Base-by-base conservation (phyloP, 2,888 invertebrate genomes). In the Pyrrhosoma nymphula region DNA sequence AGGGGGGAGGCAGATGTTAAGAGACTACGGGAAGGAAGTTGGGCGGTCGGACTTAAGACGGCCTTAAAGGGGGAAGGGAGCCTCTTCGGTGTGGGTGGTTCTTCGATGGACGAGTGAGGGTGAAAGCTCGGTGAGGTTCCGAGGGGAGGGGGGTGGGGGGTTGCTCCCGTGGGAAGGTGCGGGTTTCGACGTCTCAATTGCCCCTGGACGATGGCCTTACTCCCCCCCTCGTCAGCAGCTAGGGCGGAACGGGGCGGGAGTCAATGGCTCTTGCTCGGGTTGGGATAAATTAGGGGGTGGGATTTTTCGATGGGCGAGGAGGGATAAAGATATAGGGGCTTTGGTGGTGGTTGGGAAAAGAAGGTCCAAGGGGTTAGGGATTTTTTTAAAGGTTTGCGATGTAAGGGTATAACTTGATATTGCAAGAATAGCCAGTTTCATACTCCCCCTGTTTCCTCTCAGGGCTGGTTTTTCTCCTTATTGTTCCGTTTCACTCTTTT, bases 121-220 rank as follows among this genome's bases (percentile, higher is more conserved):
- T 20, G 39, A 39, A n/a, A 26, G 47, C 47, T 4, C 60, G n/a
- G n/a, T 18, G 69, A 39, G 69, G 69, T 30, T 39, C 47, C 4
- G 47, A 47, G 47, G 47, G 47, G 2, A 47, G 47, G 39, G 60
- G 39, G 35, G 91, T 10, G 91, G 60, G 63, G 39, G 47, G 55
- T 47, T 47, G 93, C 93, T 93, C 69, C 93, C 93, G 93, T 93
- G 93, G 93, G 93, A 93, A 93, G 91, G 63, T 26, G 93, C 47
- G 55, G 89, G 39, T 56, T 75, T 93, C 26, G 93, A 93, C 93
- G 93, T 39, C 93, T 93, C 93, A 93, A 93, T 93, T 93, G 93
- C 93, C 93, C 93, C 26, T n/a, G 89, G 89, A 89, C 89, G 55
- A 63, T 63, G 47, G 35, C 89, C 47, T 55, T n/a, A 14, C 55